A percentile compares a stretch with the other conserved stretches of the same genome.
Conservation (phyloP, 2,888 invertebrate genomes). For the Drosophila diplacantha region DNA sequence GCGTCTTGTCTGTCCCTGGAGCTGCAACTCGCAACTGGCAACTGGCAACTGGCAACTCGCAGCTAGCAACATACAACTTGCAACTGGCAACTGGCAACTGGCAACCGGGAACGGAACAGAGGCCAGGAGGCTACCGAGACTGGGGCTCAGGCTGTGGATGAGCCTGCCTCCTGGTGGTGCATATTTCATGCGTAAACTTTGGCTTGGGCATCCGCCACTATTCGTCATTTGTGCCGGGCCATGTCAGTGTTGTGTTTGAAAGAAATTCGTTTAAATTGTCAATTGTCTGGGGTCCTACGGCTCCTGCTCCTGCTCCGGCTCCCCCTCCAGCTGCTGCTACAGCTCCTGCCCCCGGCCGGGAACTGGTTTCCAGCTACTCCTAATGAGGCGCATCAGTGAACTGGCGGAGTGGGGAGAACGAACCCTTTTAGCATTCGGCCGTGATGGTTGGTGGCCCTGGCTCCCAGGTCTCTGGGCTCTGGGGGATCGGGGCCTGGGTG, state of each 20-base stretch:
- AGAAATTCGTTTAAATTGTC: conserved; percentile 72
- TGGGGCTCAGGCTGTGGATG: neutral
- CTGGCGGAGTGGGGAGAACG: conserved; percentile 31
- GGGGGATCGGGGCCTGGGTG: conserved; percentile 32
- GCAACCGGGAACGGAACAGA: conserved; percentile 17
- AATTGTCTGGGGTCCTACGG: conserved; percentile 59
- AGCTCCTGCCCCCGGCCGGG: conserved; percentile 6
- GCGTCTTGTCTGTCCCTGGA: conserved; percentile 57
- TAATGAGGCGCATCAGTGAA: conserved; percentile 64
- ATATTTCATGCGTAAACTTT: conserved; percentile 68
- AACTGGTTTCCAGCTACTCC: conserved; percentile 69
- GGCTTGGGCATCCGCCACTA: conserved; percentile 51
- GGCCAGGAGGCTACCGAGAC: conserved; percentile 26
- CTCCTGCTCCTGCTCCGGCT: conserved; percentile 22
- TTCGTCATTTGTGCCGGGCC: conserved; percentile 69
- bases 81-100: conserved; percentile 9
- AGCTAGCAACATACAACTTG: conserved; percentile 6
- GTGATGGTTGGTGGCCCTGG: conserved; percentile 64
- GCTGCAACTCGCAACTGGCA: conserved; percentile 14
- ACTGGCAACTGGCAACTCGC: conserved; percentile 6
- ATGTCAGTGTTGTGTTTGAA: conserved; percentile 67
- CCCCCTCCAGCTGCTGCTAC: conserved; percentile 36
- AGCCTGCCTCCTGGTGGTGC: conserved; percentile 56
- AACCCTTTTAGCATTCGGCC: conserved; percentile 69
- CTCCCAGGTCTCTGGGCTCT: conserved; percentile 34